Base-by-base conservation (phyloP, 2,888 invertebrate genomes). In the Chesias legatella region DNA sequence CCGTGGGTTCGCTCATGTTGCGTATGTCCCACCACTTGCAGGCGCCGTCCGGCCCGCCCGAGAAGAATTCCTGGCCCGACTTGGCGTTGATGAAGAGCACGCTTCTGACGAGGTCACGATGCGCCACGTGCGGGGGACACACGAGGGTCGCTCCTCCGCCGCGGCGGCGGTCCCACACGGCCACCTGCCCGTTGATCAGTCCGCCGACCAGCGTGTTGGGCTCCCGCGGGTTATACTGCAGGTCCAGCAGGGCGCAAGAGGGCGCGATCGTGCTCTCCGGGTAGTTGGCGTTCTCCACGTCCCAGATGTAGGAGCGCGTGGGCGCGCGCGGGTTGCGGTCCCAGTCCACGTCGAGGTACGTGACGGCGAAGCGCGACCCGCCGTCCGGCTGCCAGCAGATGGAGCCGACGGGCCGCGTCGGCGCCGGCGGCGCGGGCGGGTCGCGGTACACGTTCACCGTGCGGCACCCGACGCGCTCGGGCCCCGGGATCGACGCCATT, bases 61-160 rank as follows among this genome's bases (percentile, higher is more conserved):
- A 97, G 80, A 98, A 98, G 71, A 98, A 97, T 73, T 98, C 98
- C 0, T 93, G 93, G 0, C 97, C 96, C 0, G 95, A 94, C 82
- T 98, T 98, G 0, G 97, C 95, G 70, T 95, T 94, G 41, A 97
- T 94, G 94, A 97, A 98, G 0, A 95, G 77, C 3, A 96, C 93
- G 52, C 92, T 93, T 51, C 94, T 92, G 3, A 95, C 97, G 0
- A 95, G 92, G 80, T 98, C 98, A 17, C 93, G 88, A 73, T 98
- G 98, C 42, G 96, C 95, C 33, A 91, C 90, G 68, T 96, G 95
- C 21, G 94, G 90, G 1, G 92, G 90, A 54, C 94, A 92, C 33
- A 90, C 78, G 53, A 92, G 92, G 5, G 13, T 91, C 0, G 96
- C 94, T 55, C 94, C 53, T 25, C 91, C 90, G 7, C 95, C 94